phyloP scores from a whole-genome alignment of 1,140 invertebrate species.

The Saccostrea cuccullata region DNA sequence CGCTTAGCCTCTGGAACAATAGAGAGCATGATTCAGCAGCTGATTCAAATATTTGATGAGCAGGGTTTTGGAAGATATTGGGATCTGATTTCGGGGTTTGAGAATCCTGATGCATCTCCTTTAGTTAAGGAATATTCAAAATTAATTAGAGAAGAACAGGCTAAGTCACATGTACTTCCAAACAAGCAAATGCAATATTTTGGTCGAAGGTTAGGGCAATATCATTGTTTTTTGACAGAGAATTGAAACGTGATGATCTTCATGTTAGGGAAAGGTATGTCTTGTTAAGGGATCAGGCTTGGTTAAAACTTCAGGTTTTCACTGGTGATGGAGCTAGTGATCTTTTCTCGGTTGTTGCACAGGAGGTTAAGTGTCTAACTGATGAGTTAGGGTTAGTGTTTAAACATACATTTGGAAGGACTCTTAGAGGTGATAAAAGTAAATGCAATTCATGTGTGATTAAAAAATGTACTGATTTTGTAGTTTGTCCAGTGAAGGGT shows the following conservation, averaged over 20 bases:
- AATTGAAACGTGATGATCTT: background rate
- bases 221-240: slow-evolving; percentile 28
- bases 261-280: slow-evolving; percentile 24
- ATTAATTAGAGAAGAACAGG: slow-evolving; percentile 46
- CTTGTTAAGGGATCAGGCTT: slow-evolving; percentile 51
- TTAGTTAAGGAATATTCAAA: slow-evolving; percentile 48
- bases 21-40: no score
- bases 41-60: slow-evolving; percentile 40
- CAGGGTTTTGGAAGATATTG: slow-evolving; percentile 40
- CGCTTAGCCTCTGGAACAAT: no score
- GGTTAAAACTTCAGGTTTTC: slow-evolving; percentile 51
- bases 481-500: slow-evolving; percentile 52
- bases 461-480: slow-evolving; percentile 46
- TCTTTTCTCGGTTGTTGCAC: slow-evolving; percentile 39
- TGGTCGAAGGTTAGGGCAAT: slow-evolving; percentile 31
- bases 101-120: slow-evolving; percentile 36
- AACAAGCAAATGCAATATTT: slow-evolving; percentile 54
- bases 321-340: slow-evolving; percentile 48
- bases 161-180: slow-evolving; percentile 45
- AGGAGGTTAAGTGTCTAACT: no score
- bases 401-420: no score
- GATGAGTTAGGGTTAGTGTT: no score
- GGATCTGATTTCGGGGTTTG: background rate
- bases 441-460: slow-evolving; percentile 52
- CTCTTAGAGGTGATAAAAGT: no score